Percentiles rank a stretch among this genome's conserved stretches.
These are phyloP conservation scores for Triops cancriformis DNA, from an alignment of 1,140 invertebrate genomes.

Conservation along the genomic window DNA sequence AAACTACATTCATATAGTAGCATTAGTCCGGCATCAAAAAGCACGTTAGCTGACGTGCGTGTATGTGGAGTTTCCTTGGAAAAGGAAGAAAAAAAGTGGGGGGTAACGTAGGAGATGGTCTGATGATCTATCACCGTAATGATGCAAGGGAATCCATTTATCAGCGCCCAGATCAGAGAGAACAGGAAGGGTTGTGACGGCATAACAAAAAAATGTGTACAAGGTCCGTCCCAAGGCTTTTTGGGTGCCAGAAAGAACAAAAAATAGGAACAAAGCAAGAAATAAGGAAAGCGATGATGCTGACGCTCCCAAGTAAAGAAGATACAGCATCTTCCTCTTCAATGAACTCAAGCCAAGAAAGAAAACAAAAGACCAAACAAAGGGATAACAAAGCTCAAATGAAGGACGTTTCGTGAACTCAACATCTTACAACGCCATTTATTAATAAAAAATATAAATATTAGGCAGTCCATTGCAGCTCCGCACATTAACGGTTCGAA, in stretches of 20 bases:
- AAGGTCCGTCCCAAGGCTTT: background rate
- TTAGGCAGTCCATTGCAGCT: too few species aligned
- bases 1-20: constrained; percentile 14
- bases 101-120: background rate
- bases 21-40: background rate
- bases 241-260: background rate
- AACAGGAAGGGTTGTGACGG: constrained; percentile 25
- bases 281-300: background rate
- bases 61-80: background rate
- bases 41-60: background rate
- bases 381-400: background rate
- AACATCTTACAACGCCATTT: too few species aligned
- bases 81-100: background rate
- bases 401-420: too few species aligned
- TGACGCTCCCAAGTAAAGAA: background rate
- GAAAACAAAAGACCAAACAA: background rate
- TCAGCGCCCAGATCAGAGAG: constrained; percentile 25
- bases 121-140: constrained; percentile 27
- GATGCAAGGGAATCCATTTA: constrained; percentile 26
- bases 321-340: background rate
- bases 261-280: background rate
- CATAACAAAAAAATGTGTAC: background rate
- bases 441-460: too few species aligned
- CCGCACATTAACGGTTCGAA: too few species aligned
- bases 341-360: background rate